Evolutionary conservation across 2,797 vertebrate species (phyloP).

Genomic region (Dryobates pubescens): DNA sequence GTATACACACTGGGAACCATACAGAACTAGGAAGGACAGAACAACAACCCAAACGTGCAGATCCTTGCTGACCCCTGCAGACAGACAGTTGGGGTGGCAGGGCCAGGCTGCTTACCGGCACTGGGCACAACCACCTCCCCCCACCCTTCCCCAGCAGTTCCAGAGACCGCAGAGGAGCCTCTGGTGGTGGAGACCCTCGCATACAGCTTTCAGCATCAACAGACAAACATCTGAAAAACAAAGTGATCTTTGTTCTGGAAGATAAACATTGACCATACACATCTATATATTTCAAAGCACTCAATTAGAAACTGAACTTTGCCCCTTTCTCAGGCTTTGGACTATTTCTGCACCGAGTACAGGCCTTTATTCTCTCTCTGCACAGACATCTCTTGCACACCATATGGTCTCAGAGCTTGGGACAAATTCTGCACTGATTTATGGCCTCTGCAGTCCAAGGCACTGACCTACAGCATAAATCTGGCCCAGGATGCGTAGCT

Average conservation of each 20-base stretch:
- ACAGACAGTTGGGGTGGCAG: neutral
- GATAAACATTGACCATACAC: slow-evolving; percentile 53
- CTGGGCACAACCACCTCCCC: neutral
- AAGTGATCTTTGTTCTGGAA: slow-evolving; percentile 48
- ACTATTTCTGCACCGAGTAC: neutral
- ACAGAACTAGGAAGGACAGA: neutral
- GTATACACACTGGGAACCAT: neutral
- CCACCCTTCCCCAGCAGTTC: neutral
- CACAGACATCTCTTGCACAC: neutral
- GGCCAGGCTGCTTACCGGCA: neutral
- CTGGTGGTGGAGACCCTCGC: neutral
- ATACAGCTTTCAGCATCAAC: neutral
- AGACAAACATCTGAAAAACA: neutral
- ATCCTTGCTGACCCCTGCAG: neutral
- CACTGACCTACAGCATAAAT: slow-evolving; percentile 11
- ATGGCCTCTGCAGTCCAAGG: neutral
- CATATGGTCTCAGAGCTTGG: slow-evolving; percentile 36
- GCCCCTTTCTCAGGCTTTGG: slow-evolving; percentile 64
- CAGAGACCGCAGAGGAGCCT: accelerated
- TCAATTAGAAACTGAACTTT: slow-evolving; percentile 67
- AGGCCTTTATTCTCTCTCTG: neutral
- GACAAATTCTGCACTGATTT: slow-evolving; percentile 42
- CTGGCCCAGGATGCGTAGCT: neutral
- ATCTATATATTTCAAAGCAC: slow-evolving; percentile 54
- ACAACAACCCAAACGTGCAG: accelerated